Evolutionary conservation across 2,797 vertebrate genomes (phyloP), one percentile per base, ranked within the genome.

Genomic region (Leptatherina wallacei): DNA sequence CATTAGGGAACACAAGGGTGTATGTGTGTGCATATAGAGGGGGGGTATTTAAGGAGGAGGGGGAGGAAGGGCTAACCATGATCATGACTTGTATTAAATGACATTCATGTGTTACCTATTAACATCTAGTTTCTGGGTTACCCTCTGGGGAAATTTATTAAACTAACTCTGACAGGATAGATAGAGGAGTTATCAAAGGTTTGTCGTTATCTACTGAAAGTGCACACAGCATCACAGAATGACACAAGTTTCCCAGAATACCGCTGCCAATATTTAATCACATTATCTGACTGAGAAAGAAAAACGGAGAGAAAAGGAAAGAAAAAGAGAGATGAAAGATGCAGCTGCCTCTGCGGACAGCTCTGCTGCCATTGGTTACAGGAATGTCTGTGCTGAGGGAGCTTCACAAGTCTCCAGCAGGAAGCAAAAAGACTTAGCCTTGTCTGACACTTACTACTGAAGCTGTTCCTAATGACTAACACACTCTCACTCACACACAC

Each of bases 81-180:
- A 82, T 89, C 82, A 73, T 71, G 86, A 81, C 78, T 66, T 66
- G 73, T 55, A 68, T 87, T 40, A 76, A 60, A 89, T 75, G 77
- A 69, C 77, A 71, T 90, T 88, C 83, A 88, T 87, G 73, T 69
- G 85, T 91, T 83, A 91, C 80, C 75, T 69, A 90, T 90, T 89
- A 90, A 89, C 80, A 56, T 67, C 22, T 38, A 29, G 80, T 82
- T 82, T 88, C 75, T 78, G 73, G 82, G 58, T 77, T 68, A 80
- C 77, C 70, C 51, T 40, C 57, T 18, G 38, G 61, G 64, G 60
- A 74, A 71, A 82, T 68, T 49, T 67, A 73, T 71, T 65, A 79
- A 77, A 67, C 62, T 59, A 49, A 75, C 62, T 56, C 51, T 32
- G 66, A 72, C 44, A 69, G 33, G 58, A 55, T 6, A 65, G 69